Evolutionary conservation across 2,797 vertebrate species (phyloP), one percentile per base, ranked within the genome.

Genomic region (Catamblyrhynchus diadema): DNA sequence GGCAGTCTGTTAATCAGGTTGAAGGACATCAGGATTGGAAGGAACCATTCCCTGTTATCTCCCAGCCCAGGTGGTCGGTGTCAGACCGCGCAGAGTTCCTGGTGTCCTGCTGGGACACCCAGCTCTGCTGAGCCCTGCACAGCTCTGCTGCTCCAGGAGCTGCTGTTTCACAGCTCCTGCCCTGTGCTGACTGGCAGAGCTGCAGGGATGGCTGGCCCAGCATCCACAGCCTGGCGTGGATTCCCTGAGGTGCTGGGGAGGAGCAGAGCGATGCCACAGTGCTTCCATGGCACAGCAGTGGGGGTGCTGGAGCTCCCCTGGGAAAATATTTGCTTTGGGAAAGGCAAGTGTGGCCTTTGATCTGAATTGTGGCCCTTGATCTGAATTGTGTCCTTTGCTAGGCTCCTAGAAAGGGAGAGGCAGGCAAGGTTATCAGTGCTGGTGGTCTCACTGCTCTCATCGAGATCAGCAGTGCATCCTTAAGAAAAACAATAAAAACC

Each of bases 251-350:
- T 18, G 22, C 45, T 45, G 45, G 23, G 45, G 22, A 45, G 45
- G 22, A 45, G 45, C 45, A 13, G 45, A 3, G 45, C 45, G 12
- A 23, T 45, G 45, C 22, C 22, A 45, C 22, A 6, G 23, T 45
- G 45, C 12, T 13, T 7, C 22, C 45, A 4, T 23, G 45, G 45
- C 45, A 45, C 45, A 13, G 45, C 45, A 19, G 37, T 42, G 90
- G 84, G 86, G 84, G 92, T 85, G 88, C 64, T 47, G 57, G 71
- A 89, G 81, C 83, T 94, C 28, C 92, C 81, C 7, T 81, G 90
- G 81, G 94, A 90, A 87, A 96, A 94, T 92, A 95, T 86, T 97
- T 96, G 81, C 86, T 69, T 80, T 83, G 86, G 75, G 73, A 83
- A 74, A 69, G 39, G 65, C 88, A 69, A 74, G 77, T 6, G 42